Evolutionary conservation across 2,888 invertebrate genomes (phyloP).

Genomic region (Pseudoips prasinana): DNA sequence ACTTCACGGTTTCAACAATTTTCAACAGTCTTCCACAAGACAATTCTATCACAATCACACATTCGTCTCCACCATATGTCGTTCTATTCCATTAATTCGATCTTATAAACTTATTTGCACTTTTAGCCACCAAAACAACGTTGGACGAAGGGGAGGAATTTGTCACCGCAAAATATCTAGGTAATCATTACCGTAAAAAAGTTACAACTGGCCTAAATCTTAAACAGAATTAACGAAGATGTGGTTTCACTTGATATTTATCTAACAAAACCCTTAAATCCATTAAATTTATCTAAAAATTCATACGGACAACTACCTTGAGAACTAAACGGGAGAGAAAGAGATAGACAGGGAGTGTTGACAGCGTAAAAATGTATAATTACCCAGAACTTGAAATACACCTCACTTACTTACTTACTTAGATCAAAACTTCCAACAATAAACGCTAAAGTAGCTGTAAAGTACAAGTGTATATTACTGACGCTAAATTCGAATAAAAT

Average conservation of each 20-base stretch:
- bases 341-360: conserved; percentile 60
- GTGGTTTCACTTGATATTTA: conserved; percentile 45
- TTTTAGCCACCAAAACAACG: conserved; percentile 70
- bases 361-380: conserved; percentile 17
- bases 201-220: conserved; percentile 25
- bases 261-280: conserved; percentile 38
- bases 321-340: conserved; percentile 77
- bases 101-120: conserved; percentile 23
- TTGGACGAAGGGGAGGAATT: conserved; percentile 55
- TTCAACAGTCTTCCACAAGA: conserved; percentile 27
- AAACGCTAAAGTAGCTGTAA: too few relatives aligned
- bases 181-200: conserved; percentile 70
- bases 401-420: too few relatives aligned
- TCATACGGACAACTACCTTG: conserved; percentile 69
- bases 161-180: conserved; percentile 67
- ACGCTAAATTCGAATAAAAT: too few relatives aligned
- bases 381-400: too few relatives aligned
- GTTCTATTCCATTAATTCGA: not conserved
- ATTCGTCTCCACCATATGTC: conserved; percentile 3
- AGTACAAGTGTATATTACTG: too few relatives aligned
- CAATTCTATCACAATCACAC: conserved; percentile 20
- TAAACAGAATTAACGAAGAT: conserved; percentile 24
- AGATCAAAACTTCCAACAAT: too few relatives aligned
- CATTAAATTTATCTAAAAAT: conserved; percentile 51
- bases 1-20: conserved; percentile 20